Evolutionary conservation across 2,888 invertebrate species (phyloP), one percentile per base, ranked within the genome.

Genomic region (Diarsia brunnea): DNA sequence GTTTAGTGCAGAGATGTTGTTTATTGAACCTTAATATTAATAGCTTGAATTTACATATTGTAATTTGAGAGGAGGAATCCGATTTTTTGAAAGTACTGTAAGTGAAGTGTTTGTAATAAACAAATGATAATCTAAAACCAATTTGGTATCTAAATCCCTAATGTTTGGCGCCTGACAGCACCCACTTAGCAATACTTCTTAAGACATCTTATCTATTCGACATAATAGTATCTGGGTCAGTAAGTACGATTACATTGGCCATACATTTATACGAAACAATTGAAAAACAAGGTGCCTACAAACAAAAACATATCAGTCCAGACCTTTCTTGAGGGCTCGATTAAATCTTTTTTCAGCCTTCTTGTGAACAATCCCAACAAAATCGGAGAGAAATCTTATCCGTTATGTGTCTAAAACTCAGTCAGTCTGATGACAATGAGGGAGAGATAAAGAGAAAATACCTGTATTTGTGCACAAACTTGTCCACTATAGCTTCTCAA

Each of bases 1-100:
- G 4, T 51, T 43, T 11, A 16, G 5, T 24, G 24, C 31, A 31
- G 5, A n/a, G 27, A 11, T 2, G 4, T 16, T 65, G 24, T 47
- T 53, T 61, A 31, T 21, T 43, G 19, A 31, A 55, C 27, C 31
- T 38, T 82, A 82, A 71, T 69, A 82, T 74, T 71, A 61, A 64
- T 71, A 82, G 74, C 60, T 58, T 51, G 7, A 58, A 49, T 24
- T 31, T 19, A n/a, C 8, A n/a, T 27, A 67, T 45, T 70, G 45
- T 67, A 58, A 38, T 38, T 45, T 5, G 8, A 65, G 43, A 55
- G 12, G 5, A 53, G 38, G 19, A 65, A 65, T 55, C 66, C n/a
- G 4, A 24, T 55, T 55, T 14, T 21, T 16, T 3, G 2, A 27
- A 19, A 38, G 16, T 12, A 21, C 0, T 24, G 27, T 49, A n/a